Evolutionary conservation across 2,888 invertebrate species (phyloP).

Genomic region (Cerceris rybyensis): DNA sequence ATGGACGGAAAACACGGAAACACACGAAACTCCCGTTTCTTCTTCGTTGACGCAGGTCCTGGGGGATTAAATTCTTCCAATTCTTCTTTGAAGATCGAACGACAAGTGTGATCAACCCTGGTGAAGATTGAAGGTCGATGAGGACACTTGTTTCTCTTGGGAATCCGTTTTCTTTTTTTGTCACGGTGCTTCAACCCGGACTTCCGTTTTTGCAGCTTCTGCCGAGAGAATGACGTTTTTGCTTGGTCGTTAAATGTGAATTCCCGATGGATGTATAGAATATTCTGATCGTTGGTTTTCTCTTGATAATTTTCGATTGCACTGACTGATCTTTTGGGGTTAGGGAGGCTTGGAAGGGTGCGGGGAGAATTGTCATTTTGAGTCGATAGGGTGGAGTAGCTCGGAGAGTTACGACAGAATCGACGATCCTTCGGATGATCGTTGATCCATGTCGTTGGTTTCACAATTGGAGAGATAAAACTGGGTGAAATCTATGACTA

Average conservation of each 20-base stretch:
- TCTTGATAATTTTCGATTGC: neutral
- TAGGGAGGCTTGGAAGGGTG: too few relatives aligned
- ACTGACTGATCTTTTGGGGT: neutral
- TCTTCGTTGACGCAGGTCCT: neutral
- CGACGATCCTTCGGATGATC: too few relatives aligned
- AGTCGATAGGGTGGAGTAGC: too few relatives aligned
- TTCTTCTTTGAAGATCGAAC: too few relatives aligned
- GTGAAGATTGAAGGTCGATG: neutral
- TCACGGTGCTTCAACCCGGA: neutral
- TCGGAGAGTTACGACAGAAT: too few relatives aligned
- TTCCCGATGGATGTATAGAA: too few relatives aligned
- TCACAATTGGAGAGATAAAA: too few relatives aligned
- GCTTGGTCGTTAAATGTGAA: too few relatives aligned
- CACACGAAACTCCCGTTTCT: neutral
- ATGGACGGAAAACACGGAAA: constrained; percentile 46
- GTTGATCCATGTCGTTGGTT: too few relatives aligned
- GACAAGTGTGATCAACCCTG: neutral
- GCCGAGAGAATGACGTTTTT: too few relatives aligned
- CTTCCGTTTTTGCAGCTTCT: neutral
- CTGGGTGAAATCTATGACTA: too few relatives aligned
- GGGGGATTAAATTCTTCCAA: neutral
- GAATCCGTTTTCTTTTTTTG: neutral
- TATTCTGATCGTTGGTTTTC: neutral
- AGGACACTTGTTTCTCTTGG: neutral
- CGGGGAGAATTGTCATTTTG: too few relatives aligned